Evolutionary conservation across 2,113 vertebrate genomes (phyloP), one percentile per base, ranked within the genome.

Genomic region (Lanius collurio): DNA sequence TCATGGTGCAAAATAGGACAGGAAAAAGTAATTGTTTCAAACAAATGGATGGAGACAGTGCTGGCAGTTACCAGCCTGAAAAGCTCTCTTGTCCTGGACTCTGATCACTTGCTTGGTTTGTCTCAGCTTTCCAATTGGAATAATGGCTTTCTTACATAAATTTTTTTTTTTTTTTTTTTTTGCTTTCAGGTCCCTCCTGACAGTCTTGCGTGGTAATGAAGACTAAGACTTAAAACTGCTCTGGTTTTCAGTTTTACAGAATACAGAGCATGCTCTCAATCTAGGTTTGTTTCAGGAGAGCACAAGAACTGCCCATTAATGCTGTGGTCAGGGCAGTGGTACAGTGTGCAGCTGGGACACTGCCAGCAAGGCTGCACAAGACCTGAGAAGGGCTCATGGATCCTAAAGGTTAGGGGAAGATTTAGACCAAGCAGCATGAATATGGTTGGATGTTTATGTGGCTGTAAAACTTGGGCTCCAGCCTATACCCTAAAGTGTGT

Each of bases 301-400:
- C 17, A 20, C 39, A 12, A 39, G 52, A 41, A 11, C 18, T 47
- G 39, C 33, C 44, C 1, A 1, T 13, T 39, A 27, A 27, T 4
- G 7, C 75, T 1, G 1, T 11, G 82, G 41, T 27, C 2, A 5
- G 28, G 19, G 28, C 9, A 30, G 53, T 24, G 55, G 30, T 47
- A 20, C 21, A 4, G 7, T 0, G 2, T 31, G 31, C 52, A 14
- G 1, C 0, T 11, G 27, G 47, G 42, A 49, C 3, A 1, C 37
- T 75, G 37, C 27, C 2, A 2, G 60, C 41, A 23, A 42, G 56
- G 80, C 41, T 49, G 71, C 35, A 13, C 8, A 3, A 26, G 26
- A 19, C 47, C 76, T 10, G 76, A 59, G 81, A 55, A 49, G 8
- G 4, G 33, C 53, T 71, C 7, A 4, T 0, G 2, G 53, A 44